Evolutionary conservation across 2,888 invertebrate genomes (phyloP).

Genomic region (Yponomeuta malinellus): DNA sequence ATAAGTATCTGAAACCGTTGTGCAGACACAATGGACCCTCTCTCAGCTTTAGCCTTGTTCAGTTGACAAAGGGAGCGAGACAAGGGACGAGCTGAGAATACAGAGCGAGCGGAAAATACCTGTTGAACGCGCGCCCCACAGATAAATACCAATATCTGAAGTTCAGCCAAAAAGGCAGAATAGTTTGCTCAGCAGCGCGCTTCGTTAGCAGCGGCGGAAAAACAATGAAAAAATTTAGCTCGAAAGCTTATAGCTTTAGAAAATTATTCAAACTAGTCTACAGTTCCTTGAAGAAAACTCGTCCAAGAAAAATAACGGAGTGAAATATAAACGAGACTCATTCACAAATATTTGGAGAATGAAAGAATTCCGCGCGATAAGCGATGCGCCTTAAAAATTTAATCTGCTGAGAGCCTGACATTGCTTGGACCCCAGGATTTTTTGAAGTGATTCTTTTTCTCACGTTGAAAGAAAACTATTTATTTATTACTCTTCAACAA

Average conservation of each 20-base stretch:
- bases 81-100: constrained; percentile 30
- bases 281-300: not conserved
- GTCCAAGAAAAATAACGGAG: not conserved
- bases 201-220: not conserved
- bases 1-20: not conserved
- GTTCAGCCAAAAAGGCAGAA: not conserved
- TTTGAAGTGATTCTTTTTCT: no score
- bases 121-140: constrained; percentile 18
- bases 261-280: not conserved
- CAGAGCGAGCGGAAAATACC: constrained; percentile 30
- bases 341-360: constrained; percentile 40
- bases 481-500: no score
- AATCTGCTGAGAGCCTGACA: not conserved
- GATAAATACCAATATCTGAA: not conserved
- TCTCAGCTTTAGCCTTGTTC: not conserved
- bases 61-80: not conserved
- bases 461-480: no score
- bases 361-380: constrained; percentile 20
- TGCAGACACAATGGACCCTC: constrained; percentile 4
- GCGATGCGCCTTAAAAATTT: not conserved
- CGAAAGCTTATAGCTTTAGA: not conserved
- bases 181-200: not conserved
- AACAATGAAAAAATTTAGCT: not conserved
- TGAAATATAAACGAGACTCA: constrained; percentile 15
- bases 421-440: not conserved